These are phyloP conservation scores for Hydrozoanthus tunicans DNA, from an alignment of 64 coral and sea anemone genomes.

Conservation along the genomic window DNA sequence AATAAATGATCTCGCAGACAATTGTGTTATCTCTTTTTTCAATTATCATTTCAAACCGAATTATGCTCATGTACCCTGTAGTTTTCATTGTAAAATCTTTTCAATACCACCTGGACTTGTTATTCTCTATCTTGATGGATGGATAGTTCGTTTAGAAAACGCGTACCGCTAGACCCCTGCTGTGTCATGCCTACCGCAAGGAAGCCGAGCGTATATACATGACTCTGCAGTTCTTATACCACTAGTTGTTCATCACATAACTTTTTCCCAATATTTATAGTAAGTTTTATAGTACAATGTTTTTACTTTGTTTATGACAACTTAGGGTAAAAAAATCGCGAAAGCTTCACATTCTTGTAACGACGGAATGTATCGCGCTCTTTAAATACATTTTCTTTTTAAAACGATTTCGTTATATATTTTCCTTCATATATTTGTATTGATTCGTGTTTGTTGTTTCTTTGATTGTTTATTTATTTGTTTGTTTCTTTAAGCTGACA, in stretches of 20 bases:
- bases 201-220: too few species aligned
- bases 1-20: not conserved
- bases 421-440: too few species aligned
- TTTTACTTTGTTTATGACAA: too few species aligned
- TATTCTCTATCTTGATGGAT: constrained; percentile 43
- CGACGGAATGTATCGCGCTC: too few species aligned
- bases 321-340: too few species aligned
- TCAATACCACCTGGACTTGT: constrained; percentile 37
- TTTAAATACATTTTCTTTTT: too few species aligned
- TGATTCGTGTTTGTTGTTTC: constrained; percentile 21
- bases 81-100: not conserved
- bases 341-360: too few species aligned
- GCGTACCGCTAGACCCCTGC: constrained; percentile 34
- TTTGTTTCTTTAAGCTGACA: constrained; percentile 51
- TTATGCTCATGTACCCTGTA: not conserved
- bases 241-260: too few species aligned
- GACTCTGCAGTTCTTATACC: too few species aligned
- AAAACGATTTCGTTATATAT: too few species aligned
- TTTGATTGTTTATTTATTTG: constrained; percentile 39
- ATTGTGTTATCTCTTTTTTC: not conserved
- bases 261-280: too few species aligned
- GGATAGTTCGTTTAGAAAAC: constrained; percentile 43
- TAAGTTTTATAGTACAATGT: too few species aligned
- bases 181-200: not conserved
- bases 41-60: constrained; percentile 23